Percentiles rank a stretch among this genome's conserved stretches.
Evolutionary conservation across 2,888 invertebrate species (phyloP).

Genomic region (Plebejus argus): DNA sequence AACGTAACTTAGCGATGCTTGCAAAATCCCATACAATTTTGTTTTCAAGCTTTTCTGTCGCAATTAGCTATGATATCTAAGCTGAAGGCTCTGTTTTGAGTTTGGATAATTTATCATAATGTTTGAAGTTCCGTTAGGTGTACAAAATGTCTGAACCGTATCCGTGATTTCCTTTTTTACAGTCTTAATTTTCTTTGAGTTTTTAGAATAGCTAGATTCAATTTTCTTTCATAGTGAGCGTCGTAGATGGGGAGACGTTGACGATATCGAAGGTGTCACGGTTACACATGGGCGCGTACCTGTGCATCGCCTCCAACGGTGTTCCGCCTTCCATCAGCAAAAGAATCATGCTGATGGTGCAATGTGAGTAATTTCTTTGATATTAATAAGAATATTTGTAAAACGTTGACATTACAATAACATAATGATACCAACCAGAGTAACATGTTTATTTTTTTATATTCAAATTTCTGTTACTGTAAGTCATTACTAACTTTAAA

Average conservation of each 20-base stretch:
- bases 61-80: not conserved
- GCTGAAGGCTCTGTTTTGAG: no score
- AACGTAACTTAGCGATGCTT: not conserved
- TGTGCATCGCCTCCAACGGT: constrained; percentile 96
- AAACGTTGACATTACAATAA: no score
- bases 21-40: not conserved
- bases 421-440: no score
- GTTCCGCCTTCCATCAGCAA: constrained; percentile 95
- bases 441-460: no score
- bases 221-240: constrained; percentile 84
- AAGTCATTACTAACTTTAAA: no score
- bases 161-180: no score
- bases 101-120: no score
- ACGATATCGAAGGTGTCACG: constrained; percentile 94
- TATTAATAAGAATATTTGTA: no score
- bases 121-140: no score
- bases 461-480: no score
- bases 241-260: constrained; percentile 92
- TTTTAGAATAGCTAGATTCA: not conserved
- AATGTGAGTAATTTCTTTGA: constrained; percentile 84
- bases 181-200: constrained; percentile 33
- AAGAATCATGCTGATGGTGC: constrained; percentile 90
- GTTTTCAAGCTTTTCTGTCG: not conserved
- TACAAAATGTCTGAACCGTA: no score
- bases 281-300: constrained; percentile 95